Evolutionary conservation across 2,797 vertebrate species (phyloP), one percentile per base, ranked within the genome.

Genomic region (Sciaenops ocellatus): DNA sequence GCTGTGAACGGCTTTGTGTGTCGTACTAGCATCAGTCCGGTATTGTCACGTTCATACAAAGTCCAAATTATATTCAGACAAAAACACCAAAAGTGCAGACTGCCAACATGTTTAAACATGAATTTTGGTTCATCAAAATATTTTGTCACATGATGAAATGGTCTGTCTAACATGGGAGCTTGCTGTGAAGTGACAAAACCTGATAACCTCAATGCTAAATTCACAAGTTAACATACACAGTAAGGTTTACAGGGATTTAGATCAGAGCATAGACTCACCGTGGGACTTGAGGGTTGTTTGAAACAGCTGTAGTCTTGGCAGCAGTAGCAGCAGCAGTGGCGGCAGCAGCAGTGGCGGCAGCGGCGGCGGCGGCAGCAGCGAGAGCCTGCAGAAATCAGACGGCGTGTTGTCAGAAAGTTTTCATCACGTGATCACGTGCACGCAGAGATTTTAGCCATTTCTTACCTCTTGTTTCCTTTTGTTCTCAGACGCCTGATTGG

Each of bases 401-500:
- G 47, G 44, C 13, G 52, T 15, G 8, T 28, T 24, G n/a, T 84
- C n/a, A 84, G 51, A 41, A 6, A 5, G 28, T 22, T 48, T 67
- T 44, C 3, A 18, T n/a, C 8, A 28, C 26, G 44, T n/a, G 16
- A 44, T 44, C 13, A 44, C 3, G 55, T 4, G 42, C 20, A 38
- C 8, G 2, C 7, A 54, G 18, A 26, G 3, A 26, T 41, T 59
- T 66, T 5, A 56, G 10, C 24, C 34, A 0, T 9, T 38, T 38
- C 79, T 85, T 87, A 95, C 95, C 89, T 96, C 94, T 75, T 97
- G 95, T 94, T 95, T 97, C 92, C 96, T 98, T 94, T 97, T 98
- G 91, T 98, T 97, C 77, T 99, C 98, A 3, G 94, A 96, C 42
- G 95, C 96, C 78, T 96, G 96, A 84, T 96, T 96, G 73, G 96